Percentiles rank a stretch among this genome's conserved stretches.
phyloP scores from a whole-genome alignment of 2,888 invertebrate species.

The Protodeltote pygarga region DNA sequence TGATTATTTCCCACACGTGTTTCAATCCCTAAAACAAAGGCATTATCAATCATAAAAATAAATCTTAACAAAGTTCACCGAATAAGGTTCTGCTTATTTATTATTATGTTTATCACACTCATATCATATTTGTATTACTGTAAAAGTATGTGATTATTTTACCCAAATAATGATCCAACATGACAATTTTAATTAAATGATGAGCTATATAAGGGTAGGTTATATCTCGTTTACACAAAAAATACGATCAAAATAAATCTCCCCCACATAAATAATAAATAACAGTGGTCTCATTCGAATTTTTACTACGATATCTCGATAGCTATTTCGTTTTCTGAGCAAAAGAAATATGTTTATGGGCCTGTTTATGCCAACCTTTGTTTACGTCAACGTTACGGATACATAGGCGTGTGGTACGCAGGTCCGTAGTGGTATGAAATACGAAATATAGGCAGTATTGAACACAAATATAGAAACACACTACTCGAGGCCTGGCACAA shows the following conservation, averaged over 20 bases:
- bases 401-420: slow-evolving; percentile 29
- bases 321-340: slow-evolving; percentile 48
- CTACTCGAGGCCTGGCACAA: slow-evolving; percentile 10
- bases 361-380: slow-evolving; percentile 53
- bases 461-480: slow-evolving; percentile 17
- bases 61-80: too few relatives aligned
- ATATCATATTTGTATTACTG: too few relatives aligned
- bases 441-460: slow-evolving; percentile 25
- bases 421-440: slow-evolving; percentile 23
- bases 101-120: too few relatives aligned
- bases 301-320: slow-evolving; percentile 50
- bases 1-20: background rate
- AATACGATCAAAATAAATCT: slow-evolving; percentile 46
- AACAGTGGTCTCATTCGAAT: slow-evolving; percentile 50
- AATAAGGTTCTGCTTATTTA: too few relatives aligned
- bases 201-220: slow-evolving; percentile 5
- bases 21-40: too few relatives aligned
- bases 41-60: too few relatives aligned
- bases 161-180: background rate
- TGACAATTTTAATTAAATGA: slow-evolving; percentile 19
- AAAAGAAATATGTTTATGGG: slow-evolving; percentile 54
- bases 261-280: slow-evolving; percentile 47
- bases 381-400: slow-evolving; percentile 45
- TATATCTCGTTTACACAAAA: slow-evolving; percentile 25
- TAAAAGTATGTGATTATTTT: too few relatives aligned